phyloP scores from a whole-genome alignment of 1,140 invertebrate species.

The Delia radicum region DNA sequence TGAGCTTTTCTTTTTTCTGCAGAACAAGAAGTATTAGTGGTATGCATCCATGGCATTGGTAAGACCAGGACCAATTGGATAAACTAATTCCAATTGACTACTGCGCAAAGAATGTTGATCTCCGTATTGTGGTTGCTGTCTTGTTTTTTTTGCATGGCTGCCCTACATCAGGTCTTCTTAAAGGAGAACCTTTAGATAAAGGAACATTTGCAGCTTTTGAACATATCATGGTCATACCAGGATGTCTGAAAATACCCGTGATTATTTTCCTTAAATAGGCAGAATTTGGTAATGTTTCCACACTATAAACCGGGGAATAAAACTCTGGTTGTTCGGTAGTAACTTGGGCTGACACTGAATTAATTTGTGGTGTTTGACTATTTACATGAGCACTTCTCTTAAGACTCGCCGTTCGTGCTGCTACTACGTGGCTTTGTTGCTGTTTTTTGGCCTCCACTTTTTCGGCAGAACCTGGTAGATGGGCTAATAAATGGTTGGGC shows the following conservation, averaged over 20 bases:
- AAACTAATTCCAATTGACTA: constrained; percentile 26
- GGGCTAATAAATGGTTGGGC: constrained; percentile 59
- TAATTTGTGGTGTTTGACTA: no score
- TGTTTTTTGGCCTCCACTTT: constrained; percentile 16
- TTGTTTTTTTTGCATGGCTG: no score
- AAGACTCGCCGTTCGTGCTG: no score
- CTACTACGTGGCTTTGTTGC: no score
- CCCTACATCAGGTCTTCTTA: constrained; percentile 54
- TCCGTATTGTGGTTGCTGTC: no score
- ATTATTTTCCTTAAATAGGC: constrained; percentile 54
- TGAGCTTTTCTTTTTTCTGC: constrained; percentile 27
- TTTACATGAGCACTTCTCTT: no score
- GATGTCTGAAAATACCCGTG: constrained; percentile 24
- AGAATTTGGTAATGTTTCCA: constrained; percentile 84
- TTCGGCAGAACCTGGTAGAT: no score
- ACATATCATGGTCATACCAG: constrained; percentile 34
- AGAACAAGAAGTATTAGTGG: constrained; percentile 26
- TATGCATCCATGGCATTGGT: constrained; percentile 25
- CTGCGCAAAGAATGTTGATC: no score
- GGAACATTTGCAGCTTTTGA: constrained; percentile 55
- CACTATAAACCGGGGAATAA: no score
- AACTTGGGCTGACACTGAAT: no score
- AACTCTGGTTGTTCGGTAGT: no score
- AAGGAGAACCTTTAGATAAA: constrained; percentile 61
- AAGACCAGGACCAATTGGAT: constrained; percentile 25